Evolutionary conservation across 2,113 vertebrate species (phyloP).

Genomic region (Poeciliopsis occidentalis): DNA sequence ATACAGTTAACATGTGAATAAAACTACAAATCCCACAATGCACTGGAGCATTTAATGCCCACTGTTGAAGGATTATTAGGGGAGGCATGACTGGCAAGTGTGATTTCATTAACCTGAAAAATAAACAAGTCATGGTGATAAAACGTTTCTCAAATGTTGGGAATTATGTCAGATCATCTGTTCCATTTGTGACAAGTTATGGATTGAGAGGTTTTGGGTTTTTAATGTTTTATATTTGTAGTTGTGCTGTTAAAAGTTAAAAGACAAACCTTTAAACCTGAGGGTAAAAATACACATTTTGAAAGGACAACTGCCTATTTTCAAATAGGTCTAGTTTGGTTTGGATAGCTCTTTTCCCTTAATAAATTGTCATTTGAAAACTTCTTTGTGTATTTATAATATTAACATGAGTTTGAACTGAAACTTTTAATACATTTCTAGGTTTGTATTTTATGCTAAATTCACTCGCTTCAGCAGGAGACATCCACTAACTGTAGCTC

Average conservation of each 20-base stretch:
- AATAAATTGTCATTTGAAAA: background rate
- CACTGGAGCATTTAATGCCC: background rate
- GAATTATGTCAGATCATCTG: background rate
- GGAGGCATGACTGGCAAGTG: background rate
- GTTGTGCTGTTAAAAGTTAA: background rate
- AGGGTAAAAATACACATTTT: background rate
- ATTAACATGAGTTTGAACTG: background rate
- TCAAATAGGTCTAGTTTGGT: background rate
- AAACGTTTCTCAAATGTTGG: background rate
- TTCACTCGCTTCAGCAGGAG: slow-evolving; percentile 6
- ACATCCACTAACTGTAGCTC: background rate
- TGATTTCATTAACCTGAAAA: background rate
- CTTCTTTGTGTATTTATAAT: background rate
- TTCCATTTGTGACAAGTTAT: background rate
- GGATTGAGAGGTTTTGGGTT: background rate
- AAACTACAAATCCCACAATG: background rate
- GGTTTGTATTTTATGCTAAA: background rate
- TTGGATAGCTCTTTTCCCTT: background rate
- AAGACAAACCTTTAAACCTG: background rate
- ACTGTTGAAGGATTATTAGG: background rate
- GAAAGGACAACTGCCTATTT: background rate
- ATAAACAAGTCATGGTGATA: background rate
- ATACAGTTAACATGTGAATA: background rate
- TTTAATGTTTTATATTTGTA: background rate
- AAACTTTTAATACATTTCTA: slow-evolving; percentile 2